Conservation (phyloP, 2,113 vertebrate species). For the Phyllopteryx taeniolatus region DNA sequence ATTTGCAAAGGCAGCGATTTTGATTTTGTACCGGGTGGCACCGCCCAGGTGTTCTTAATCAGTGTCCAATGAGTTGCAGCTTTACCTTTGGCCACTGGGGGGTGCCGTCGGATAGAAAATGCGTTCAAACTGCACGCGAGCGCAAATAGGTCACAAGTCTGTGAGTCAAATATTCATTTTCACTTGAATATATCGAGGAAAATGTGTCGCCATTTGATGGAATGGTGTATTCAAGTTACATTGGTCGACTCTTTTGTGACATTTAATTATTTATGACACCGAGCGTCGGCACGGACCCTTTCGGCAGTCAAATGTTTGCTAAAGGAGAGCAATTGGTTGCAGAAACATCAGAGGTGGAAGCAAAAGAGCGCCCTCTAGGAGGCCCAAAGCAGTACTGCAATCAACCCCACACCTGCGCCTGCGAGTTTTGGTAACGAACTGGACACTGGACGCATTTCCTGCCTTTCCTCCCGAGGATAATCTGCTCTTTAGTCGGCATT, state of each 20-base stretch:
- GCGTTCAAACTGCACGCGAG: not conserved
- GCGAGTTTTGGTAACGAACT: not conserved
- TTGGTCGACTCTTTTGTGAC: too few species aligned
- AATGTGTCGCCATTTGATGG: not conserved
- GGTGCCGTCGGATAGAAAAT: constrained; percentile 53
- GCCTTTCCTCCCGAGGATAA: not conserved
- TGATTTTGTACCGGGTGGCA: not conserved
- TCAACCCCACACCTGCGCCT: not conserved
- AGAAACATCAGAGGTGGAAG: not conserved
- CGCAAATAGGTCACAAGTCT: not conserved
- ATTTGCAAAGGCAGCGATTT: not conserved
- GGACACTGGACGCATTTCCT: not conserved
- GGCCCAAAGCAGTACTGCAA: not conserved
- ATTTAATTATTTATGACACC: too few species aligned
- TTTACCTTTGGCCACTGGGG: constrained; percentile 38
- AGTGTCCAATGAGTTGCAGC: constrained; percentile 13
- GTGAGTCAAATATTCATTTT: not conserved
- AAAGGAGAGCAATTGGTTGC: too few species aligned
- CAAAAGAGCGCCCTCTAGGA: not conserved
- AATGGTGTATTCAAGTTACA: not conserved
- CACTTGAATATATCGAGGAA: not conserved
- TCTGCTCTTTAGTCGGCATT: not conserved
- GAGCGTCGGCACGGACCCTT: too few species aligned
- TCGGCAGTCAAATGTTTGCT: not conserved
- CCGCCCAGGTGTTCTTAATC: not conserved